Evolutionary conservation across 1,140 invertebrate genomes (phyloP), one percentile per base, ranked within the genome.

Genomic region (Hypothenemus hampei): DNA sequence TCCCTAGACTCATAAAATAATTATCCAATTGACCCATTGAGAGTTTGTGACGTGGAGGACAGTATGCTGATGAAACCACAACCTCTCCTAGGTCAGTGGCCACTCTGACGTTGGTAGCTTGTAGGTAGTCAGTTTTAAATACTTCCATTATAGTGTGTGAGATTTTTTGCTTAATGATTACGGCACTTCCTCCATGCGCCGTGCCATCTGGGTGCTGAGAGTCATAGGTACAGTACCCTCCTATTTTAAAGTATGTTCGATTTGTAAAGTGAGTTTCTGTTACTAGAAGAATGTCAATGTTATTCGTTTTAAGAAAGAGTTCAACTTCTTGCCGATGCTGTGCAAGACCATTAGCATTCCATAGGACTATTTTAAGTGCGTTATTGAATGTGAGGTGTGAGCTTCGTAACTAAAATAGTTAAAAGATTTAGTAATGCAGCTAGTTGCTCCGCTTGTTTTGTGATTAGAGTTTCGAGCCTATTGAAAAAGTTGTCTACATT

Each of bases 1-100:
- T 31, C 5, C 70, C 71, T 15, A 75, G 46, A 1, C 50, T 53
- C 20, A 59, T 45, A 37, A 75, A 65, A 35, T 65, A 66, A 4
- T 6, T 7, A 1, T 56, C 31, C 40, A 65, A 72, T 3, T 68
- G 23, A 7, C 62, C 22, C 23, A 43, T 31, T 21, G 58, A 65
- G 16, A 69, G 37, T 8, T 39, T 52, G 48, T 62, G 57, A 49
- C 61, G 65, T 13, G 67, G 63, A 37, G 67, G 66, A 46, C 63
- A 60, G 19, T 73, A 71, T 7, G 71, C 47, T 43, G 70, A 58
- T 5, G 64, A 65, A 23, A 69, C 29, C 13, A 35, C 67, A 1
- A 69, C 22, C 1, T 36, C 11, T 20, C 58, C 44, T 3, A 8
- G 39, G 40, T 49, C 51, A 46, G 58, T 48, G 7, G 59, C 37